A percentile compares a stretch with the other conserved stretches of the same genome.
Evolutionary conservation across 2,113 vertebrate genomes (phyloP).

Genomic region (Python bivittatus): DNA sequence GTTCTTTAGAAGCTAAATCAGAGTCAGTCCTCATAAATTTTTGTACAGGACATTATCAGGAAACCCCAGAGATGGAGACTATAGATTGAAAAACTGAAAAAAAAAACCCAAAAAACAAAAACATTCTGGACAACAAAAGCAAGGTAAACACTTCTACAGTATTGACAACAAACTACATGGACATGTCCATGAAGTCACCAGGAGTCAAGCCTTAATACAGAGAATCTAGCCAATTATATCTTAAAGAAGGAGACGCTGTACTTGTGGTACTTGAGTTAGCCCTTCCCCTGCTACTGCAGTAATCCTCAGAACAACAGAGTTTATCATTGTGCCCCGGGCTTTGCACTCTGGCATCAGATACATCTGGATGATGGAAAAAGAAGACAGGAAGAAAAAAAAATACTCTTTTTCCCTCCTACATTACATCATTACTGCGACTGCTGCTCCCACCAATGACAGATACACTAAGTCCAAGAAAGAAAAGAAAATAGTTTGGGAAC

Average conservation of each 20-base stretch:
- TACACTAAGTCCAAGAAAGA: background rate
- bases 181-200: background rate
- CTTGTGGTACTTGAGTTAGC: background rate
- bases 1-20: background rate
- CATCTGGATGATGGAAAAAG: background rate
- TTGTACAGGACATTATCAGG: background rate
- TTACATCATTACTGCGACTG: background rate
- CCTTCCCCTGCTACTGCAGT: background rate
- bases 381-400: background rate
- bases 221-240: background rate
- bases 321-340: background rate
- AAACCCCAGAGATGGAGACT: background rate
- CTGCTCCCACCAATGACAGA: background rate
- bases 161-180: background rate
- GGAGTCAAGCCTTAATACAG: background rate
- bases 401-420: background rate
- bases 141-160: background rate
- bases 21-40: background rate
- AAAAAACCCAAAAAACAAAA: no score
- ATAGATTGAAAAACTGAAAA: background rate
- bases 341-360: background rate
- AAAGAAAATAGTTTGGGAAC: background rate
- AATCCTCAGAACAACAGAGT: background rate
- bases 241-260: background rate
- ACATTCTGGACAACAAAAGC: background rate